Base-by-base conservation (phyloP, 1,140 invertebrate species). In the Lysiphlebus fabarum region DNA sequence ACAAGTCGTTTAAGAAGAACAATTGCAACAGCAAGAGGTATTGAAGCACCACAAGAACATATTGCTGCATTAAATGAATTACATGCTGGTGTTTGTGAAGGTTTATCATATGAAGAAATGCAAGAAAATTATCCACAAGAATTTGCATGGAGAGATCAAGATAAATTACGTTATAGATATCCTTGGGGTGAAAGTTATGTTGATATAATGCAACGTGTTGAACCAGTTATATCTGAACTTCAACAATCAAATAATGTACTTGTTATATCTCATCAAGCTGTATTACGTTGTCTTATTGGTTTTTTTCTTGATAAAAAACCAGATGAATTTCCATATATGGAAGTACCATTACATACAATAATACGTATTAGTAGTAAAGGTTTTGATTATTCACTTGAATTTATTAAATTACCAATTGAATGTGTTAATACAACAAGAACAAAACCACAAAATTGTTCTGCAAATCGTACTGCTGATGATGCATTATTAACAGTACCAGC, bases 71-170 rank as follows among this genome's bases (percentile, higher is more conserved):
- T 96, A 5, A 95, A 96, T 76, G 94, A 97, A 77, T 86, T 96
- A 34, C 87, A 95, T 82, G 94, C 93, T 67, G 93, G 95, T 48
- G 90, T 95, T 49, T 96, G 93, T 79, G 94, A 96, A 77, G 90
- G 90, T 12, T 82, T 96, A 64, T 94, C 92, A 0, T 97, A 96
- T 73, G 92, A 96, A 76, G 94, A 96, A 76, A 94, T 97, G 79
- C 89, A 93, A 65, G 87, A 90, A 58, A 85, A 86, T 49, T 94
- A 90, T 82, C 93, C 93, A 1, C 87, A 91, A 67, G 94, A 96
- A 76, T 93, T 96, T 76, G 91, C 92, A 1, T 86, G 90, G 79
- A 82, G 95, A 10, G 93, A 96, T 77, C 87, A 92, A 67, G 92
- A 96, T 73, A 97, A 97, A 78, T 84, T 95, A 55, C 88, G 90